Base-by-base conservation (phyloP, 2,797 vertebrate genomes). In the Hyperoplus lanceolatus region DNA sequence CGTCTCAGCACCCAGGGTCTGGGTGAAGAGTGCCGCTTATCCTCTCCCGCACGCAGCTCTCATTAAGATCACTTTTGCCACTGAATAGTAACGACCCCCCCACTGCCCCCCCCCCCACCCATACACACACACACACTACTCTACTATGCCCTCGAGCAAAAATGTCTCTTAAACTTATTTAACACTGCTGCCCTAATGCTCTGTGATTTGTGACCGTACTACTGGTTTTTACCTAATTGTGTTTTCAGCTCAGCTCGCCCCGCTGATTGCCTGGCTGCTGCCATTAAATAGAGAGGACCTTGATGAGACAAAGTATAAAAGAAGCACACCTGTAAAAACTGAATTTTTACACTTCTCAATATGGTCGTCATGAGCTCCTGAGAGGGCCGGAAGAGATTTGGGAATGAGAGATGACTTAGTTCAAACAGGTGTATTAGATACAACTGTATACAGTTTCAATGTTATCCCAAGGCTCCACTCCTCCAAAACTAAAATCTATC, bases 11-110 rank as follows among this genome's bases (percentile, higher is more conserved):
- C 85, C 86, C 82, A 82, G 73, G 88, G 82, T 92, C 81, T 80
- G 43, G 81, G 87, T 89, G 90, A 92, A 74, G 85, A 90, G 89
- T 76, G 88, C 80, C 75, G 83, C 87, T 89, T 91, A 90, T 91
- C 89, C 92, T 80, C 81, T 73, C 87, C 80, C 75, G 54, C 86
- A 83, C 81, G 86, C 82, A 79, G 82, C 84, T 81, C 85, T 94
- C 87, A 94, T 94, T 92, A 93, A 85, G 76, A 89, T 77, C 87
- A 51, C 65, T 87, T 93, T 87, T 56, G 51, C 73, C 43, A 55
- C 13, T 64, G 87, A 79, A 82, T 70, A 79, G 73, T 43, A 79
- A 81, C 80, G 56, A 59, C 54, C 82, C 49, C 42, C 83, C 21
- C 21, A 29, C 21, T 2, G 0, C 29, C 29, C 29, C 29, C 29